Base-by-base conservation (phyloP, 1,140 invertebrate genomes). In the Dryas iulia region DNA sequence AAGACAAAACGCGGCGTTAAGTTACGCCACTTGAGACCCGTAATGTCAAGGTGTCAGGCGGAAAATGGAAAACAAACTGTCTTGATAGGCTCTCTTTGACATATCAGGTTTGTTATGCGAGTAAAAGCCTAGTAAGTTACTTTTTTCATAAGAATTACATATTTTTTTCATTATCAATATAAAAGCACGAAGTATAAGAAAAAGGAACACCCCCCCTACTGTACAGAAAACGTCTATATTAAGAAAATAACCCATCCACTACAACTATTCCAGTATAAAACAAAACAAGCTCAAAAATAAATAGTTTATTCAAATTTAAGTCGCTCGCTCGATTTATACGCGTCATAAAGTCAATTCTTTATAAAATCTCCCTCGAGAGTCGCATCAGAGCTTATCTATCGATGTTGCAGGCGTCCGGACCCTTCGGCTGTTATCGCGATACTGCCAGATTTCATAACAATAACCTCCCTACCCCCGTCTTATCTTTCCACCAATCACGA, bases 401-500 rank as follows among this genome's bases (percentile, higher is more conserved):
- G 69, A 75, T 66, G 74, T 74, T 72, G 82, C 79, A 84, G 81
- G 69, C 84, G 81, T 83, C 86, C 77, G 76, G 81, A 84, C 87
- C 86, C 87, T 81, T 77, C 79, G 64, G 59, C 30, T 65, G 78
- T 81, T 89, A 90, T 90, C 87, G 71, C 72, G 81, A 87, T 81
- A 87, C 87, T 88, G 82, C 62, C 82, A 87, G 87, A 89, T 87
- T 82, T 81, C 75, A 77, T 79, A 85, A 90, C 84, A 88, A 87
- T 90, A 81, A 71, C 74, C 77, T 74, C 79, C 77, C 75, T 56
- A 68, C 76, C 72, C 75, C 66, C 28, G 54, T 62, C 59, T 88
- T 90, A 90, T 90, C 87, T 81, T 23, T 53, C 57, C 30, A 71
- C 86, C 87, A 86, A 90, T 90, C 87, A 70, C 59, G 67, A 84